phyloP scores from a whole-genome alignment of 2,113 vertebrate species.

The Dunckerocampus dactyliophorus region DNA sequence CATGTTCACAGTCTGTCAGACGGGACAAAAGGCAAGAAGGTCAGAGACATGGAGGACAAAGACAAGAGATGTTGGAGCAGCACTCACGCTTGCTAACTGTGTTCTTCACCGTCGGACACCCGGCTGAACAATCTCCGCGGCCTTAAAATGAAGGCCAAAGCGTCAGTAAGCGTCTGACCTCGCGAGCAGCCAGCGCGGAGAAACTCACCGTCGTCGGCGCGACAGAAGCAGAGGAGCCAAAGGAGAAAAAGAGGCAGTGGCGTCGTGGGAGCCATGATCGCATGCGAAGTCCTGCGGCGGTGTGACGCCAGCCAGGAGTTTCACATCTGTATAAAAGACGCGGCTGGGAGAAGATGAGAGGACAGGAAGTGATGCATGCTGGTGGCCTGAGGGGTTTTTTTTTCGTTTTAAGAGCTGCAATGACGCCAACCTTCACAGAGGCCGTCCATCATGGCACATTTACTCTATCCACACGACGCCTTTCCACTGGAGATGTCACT shows the following conservation, averaged over 20 bases:
- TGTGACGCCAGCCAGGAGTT: background rate
- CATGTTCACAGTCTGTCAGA: background rate
- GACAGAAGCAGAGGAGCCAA: background rate
- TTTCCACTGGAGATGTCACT: too few relatives aligned
- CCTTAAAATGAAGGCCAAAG: background rate
- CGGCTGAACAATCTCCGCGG: background rate
- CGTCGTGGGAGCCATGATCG: background rate
- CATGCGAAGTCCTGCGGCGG: too few relatives aligned
- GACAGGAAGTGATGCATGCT: background rate
- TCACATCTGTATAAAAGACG: background rate
- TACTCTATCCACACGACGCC: background rate
- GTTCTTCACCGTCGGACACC: background rate
- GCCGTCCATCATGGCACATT: background rate
- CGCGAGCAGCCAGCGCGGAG: background rate
- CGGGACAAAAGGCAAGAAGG: background rate
- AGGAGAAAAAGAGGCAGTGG: background rate
- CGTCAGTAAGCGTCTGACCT: background rate
- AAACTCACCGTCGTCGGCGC: background rate
- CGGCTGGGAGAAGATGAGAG: background rate
- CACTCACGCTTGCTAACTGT: background rate
- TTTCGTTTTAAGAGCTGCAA: background rate
- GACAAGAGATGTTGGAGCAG: background rate
- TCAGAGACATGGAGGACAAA: background rate
- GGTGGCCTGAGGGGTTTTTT: background rate
- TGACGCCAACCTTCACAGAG: too few relatives aligned